Conservation (phyloP, 1,140 invertebrate species). For the Pomacea maculata region DNA sequence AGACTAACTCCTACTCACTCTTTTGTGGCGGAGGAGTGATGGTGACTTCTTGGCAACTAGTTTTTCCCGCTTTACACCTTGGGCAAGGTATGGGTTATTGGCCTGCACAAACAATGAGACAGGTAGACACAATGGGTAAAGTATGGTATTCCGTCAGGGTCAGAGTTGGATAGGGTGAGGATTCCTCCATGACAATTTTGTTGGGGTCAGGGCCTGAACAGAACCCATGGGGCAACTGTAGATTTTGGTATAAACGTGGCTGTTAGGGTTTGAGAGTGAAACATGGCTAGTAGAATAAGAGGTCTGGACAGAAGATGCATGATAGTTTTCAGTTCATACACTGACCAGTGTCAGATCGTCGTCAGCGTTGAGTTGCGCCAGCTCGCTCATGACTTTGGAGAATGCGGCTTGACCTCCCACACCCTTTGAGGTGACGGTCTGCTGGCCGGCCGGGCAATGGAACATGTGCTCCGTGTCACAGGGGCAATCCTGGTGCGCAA, state of each 20-base stretch:
- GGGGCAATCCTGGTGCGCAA: conserved; percentile 86
- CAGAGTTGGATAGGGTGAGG: no score
- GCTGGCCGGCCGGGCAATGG: conserved; percentile 75
- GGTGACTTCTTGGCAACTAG: conserved; percentile 62
- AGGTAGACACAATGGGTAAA: no score
- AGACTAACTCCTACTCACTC: conserved; percentile 39
- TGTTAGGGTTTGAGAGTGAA: not conserved
- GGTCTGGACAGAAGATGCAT: not conserved
- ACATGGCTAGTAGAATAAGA: not conserved
- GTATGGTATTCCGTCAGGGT: no score
- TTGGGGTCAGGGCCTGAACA: no score
- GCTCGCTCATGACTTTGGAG: conserved; percentile 36
- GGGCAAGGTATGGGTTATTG: conserved; percentile 37
- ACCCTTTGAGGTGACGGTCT: conserved; percentile 49
- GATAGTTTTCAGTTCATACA: not conserved
- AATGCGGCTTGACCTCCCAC: conserved; percentile 32
- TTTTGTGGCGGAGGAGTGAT: conserved; percentile 42
- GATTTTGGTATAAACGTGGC: not conserved
- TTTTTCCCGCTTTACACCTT: conserved; percentile 44
- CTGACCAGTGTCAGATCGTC: conserved; percentile 21
- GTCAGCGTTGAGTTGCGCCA: conserved; percentile 25
- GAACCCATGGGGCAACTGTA: not conserved
- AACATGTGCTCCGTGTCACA: conserved; percentile 99
- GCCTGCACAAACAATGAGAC: conserved; percentile 15
- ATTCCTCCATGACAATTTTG: no score